Conservation (phyloP, 2,888 invertebrate species). For the Notodonta dromedarius region DNA sequence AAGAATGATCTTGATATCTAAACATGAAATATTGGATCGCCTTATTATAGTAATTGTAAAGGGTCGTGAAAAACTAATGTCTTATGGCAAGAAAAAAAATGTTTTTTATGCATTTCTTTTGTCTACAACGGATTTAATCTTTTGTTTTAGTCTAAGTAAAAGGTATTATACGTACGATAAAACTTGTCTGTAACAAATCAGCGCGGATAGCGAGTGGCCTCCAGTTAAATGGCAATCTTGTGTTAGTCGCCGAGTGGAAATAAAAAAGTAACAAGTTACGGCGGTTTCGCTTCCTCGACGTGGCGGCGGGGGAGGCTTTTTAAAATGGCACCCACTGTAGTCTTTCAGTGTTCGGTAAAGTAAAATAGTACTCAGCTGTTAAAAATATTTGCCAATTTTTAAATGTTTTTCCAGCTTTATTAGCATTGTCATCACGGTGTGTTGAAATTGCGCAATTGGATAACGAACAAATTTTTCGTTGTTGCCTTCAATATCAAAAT, state of each 20-base stretch:
- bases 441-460: too few species aligned
- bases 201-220: constrained; percentile 47
- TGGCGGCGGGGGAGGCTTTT: constrained; percentile 9
- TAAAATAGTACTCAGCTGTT: background rate
- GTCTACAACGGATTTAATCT: background rate
- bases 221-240: constrained; percentile 65
- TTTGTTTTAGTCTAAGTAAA: background rate
- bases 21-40: too few species aligned
- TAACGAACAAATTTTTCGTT: too few species aligned
- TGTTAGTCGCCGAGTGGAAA: constrained; percentile 46
- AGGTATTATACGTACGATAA: constrained; percentile 20
- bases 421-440: too few species aligned
- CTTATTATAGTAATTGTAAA: too few species aligned
- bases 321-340: constrained; percentile 8
- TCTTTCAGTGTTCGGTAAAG: background rate
- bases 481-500: too few species aligned
- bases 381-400: too few species aligned
- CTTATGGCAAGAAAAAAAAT: too few species aligned
- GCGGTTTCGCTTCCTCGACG: constrained; percentile 22
- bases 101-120: background rate
- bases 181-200: constrained; percentile 36
- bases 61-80: too few species aligned
- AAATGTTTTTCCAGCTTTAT: too few species aligned
- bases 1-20: too few species aligned
- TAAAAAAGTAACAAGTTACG: constrained; percentile 51